A percentile compares a stretch with the other conserved stretches of the same genome.
Conservation (phyloP, 2,888 invertebrate genomes). For the Eupithecia vulgata region DNA sequence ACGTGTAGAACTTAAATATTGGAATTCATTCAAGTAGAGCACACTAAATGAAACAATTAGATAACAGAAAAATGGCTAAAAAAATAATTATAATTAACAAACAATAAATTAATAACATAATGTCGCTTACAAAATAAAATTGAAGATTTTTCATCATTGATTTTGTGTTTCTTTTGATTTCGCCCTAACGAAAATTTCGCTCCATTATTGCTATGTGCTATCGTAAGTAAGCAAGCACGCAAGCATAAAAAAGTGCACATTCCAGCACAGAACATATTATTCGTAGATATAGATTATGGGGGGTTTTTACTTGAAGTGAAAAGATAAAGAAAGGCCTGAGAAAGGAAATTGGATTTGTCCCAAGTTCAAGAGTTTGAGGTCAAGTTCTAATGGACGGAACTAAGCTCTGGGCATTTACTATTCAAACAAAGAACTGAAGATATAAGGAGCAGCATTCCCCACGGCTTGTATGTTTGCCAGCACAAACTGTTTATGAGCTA, state of each 20-base stretch:
- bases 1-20: no score
- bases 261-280: background rate
- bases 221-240: no score
- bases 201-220: no score
- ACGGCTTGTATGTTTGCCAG: conserved; percentile 28
- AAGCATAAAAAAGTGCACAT: background rate
- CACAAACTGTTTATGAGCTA: conserved; percentile 35
- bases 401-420: background rate
- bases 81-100: no score
- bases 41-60: no score
- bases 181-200: no score
- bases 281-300: background rate
- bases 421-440: background rate
- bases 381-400: background rate
- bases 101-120: no score
- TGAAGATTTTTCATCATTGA: no score
- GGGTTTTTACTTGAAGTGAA: background rate
- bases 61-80: no score
- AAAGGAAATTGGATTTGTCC: background rate
- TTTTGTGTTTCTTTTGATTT: background rate
- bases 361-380: background rate
- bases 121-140: no score
- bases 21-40: no score
- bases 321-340: background rate
- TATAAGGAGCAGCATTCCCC: conserved; percentile 22